Percentiles rank a stretch among this genome's conserved stretches.
Conservation (phyloP, 2,113 vertebrate species). For the Dicrurus megarhynchus region DNA sequence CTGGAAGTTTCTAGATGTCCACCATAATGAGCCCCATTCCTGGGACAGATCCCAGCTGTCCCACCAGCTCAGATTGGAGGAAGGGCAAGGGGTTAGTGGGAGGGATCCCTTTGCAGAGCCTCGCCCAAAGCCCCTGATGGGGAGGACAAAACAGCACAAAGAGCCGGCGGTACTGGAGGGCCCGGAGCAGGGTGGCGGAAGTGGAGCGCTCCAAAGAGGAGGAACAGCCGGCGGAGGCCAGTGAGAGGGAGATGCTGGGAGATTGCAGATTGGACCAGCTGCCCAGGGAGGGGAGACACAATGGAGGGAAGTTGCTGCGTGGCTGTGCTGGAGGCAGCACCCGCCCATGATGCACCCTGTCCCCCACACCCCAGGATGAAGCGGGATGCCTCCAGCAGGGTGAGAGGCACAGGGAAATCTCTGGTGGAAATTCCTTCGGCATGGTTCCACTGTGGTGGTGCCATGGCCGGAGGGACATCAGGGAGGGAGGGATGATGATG, state of each 20-base stretch:
- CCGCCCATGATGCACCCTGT: neutral
- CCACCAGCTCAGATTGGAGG: neutral
- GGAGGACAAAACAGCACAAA: neutral
- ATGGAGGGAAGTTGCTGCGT: constrained; percentile 19
- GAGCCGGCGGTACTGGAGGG: neutral
- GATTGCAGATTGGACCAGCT: neutral
- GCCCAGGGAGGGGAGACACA: constrained; percentile 36
- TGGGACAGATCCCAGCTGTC: constrained; percentile 58
- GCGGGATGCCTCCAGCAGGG: rapidly evolving
- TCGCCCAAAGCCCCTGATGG: neutral
- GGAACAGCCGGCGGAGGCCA: neutral
- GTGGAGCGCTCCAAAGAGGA: neutral
- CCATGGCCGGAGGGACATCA: rapidly evolving
- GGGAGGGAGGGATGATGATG: neutral
- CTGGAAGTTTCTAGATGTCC: constrained; percentile 44
- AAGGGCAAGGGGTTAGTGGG: constrained; percentile 1
- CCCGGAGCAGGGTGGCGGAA: neutral
- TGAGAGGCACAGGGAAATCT: neutral
- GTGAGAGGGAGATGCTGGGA: constrained; percentile 49
- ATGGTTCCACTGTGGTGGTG: rapidly evolving
- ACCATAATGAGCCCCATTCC: neutral
- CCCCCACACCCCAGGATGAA: rapidly evolving
- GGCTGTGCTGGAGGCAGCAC: neutral
- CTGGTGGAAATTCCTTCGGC: neutral
- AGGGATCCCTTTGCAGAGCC: neutral